These are phyloP conservation scores for Carassius carassius DNA, from an alignment of 2,113 vertebrate genomes.

Conservation along the genomic window DNA sequence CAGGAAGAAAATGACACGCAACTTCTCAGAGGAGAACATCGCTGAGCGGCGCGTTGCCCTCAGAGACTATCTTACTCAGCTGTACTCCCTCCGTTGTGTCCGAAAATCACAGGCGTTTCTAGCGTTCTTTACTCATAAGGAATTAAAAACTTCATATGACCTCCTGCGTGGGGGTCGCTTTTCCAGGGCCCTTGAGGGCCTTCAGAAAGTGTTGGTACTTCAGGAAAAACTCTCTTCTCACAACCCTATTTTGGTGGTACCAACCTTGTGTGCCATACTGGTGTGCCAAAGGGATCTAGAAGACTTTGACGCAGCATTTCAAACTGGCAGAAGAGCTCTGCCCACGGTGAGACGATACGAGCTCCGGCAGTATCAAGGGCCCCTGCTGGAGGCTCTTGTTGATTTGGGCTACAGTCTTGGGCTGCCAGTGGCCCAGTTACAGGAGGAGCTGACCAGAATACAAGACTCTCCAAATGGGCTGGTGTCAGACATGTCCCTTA, in stretches of 20 bases:
- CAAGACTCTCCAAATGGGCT: conserved; percentile 70
- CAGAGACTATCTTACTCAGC: conserved; percentile 82
- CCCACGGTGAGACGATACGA: conserved; percentile 67
- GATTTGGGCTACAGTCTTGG: conserved; percentile 82
- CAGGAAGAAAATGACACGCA: conserved; percentile 80
- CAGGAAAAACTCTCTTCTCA: conserved; percentile 84
- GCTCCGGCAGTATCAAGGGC: conserved; percentile 74
- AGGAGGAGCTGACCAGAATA: conserved; percentile 78
- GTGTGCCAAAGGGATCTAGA: conserved; percentile 89
- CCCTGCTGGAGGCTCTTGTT: conserved; percentile 84
- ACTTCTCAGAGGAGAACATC: conserved; percentile 82
- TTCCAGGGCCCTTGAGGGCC: conserved; percentile 71
- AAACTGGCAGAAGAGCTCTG: conserved; percentile 78
- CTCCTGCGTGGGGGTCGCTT: conserved; percentile 88
- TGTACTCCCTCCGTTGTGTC: conserved; percentile 77
- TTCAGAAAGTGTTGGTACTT: conserved; percentile 75
- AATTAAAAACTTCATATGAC: conserved; percentile 79
- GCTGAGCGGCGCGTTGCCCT: conserved; percentile 81
- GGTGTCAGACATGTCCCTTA: conserved; percentile 75
- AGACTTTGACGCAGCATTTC: conserved; percentile 73
- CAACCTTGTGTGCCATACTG: conserved; percentile 80
- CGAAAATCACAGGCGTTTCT: conserved; percentile 76
- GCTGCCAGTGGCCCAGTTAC: conserved; percentile 81
- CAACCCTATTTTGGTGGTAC: conserved; percentile 71
- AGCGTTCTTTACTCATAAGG: conserved; percentile 81